Evolutionary conservation across 2,888 invertebrate species (phyloP).

Genomic region (Conops quadrifasciatus): DNA sequence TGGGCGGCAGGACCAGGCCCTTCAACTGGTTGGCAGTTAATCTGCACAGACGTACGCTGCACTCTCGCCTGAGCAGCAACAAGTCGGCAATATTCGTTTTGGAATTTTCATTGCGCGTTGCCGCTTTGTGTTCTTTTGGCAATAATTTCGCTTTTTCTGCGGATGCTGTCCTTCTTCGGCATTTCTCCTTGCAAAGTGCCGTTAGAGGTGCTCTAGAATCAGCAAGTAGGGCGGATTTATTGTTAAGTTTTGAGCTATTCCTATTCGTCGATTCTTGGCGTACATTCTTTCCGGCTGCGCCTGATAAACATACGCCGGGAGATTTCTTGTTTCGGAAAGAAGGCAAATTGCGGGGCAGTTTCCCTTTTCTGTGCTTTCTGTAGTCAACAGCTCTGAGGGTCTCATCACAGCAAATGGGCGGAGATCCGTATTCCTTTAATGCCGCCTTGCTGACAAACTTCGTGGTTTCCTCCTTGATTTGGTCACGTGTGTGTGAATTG

Average conservation of each 20-base stretch:
- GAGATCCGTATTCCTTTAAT: slow-evolving; percentile 38
- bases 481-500: slow-evolving; percentile 12
- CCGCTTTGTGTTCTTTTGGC: background rate
- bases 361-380: background rate
- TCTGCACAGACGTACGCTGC: slow-evolving; percentile 26
- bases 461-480: slow-evolving; percentile 23
- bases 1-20: background rate
- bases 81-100: background rate
- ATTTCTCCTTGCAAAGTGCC: slow-evolving; percentile 8
- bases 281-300: background rate
- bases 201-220: background rate
- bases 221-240: background rate
- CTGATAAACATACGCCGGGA: too few relatives aligned
- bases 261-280: background rate
- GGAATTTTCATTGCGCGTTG: slow-evolving; percentile 1
- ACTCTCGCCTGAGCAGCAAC: slow-evolving; percentile 13
- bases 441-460: slow-evolving; percentile 40
- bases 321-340: too few relatives aligned
- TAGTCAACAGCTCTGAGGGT: background rate
- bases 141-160: background rate
- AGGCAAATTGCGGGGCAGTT: too few relatives aligned
- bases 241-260: background rate
- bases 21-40: slow-evolving; percentile 10
- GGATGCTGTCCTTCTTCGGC: slow-evolving; percentile 8
- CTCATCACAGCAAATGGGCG: background rate